phyloP scores from a whole-genome alignment of 2,797 vertebrate genomes.

The Apodemus agrarius region DNA sequence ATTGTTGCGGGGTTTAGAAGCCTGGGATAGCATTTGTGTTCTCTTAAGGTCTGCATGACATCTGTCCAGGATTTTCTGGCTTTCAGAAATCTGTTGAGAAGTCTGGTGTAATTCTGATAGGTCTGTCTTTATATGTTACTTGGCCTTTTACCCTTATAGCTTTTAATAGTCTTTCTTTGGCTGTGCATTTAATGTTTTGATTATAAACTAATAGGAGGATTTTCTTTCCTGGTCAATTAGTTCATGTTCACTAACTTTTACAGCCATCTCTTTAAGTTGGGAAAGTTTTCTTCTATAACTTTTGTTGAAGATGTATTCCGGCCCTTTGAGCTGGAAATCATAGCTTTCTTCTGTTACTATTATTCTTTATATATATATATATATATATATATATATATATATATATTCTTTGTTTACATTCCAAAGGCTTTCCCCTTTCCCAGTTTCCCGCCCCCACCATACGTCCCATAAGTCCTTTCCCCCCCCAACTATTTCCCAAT shows the following conservation, averaged over 20 bases:
- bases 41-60: background rate
- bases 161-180: background rate
- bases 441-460: too few relatives aligned
- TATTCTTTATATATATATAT: too few relatives aligned
- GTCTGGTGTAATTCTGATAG: background rate
- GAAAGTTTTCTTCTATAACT: background rate
- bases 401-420: too few relatives aligned
- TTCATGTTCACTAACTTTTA: background rate
- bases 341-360: background rate
- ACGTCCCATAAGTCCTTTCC: too few relatives aligned
- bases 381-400: too few relatives aligned
- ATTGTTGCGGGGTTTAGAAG: background rate
- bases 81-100: background rate
- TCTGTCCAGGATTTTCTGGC: background rate
- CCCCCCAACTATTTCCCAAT: too few relatives aligned
- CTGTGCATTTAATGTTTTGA: background rate
- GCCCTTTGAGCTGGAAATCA: background rate
- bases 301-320: background rate
- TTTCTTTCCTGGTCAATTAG: background rate
- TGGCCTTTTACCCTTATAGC: background rate
- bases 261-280: background rate
- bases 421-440: too few relatives aligned
- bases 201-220: background rate
- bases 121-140: background rate
- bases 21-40: background rate